Evolutionary conservation across 2,113 vertebrate genomes (phyloP).

Genomic region (Isurus oxyrinchus): DNA sequence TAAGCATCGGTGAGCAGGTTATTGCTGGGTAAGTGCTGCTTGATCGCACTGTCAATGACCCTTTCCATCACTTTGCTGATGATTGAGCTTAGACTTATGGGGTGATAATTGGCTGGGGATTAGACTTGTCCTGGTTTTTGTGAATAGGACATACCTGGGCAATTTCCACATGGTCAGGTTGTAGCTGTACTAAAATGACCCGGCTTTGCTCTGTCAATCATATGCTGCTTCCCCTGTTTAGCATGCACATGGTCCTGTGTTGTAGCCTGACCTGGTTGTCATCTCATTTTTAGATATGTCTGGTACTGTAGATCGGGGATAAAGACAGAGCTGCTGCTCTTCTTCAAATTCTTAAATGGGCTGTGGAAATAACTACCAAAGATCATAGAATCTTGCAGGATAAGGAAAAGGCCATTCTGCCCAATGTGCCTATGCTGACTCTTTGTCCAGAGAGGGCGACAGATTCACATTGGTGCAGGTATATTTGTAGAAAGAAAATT

Average conservation of each 20-base stretch:
- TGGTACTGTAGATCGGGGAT: background rate
- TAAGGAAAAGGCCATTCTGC: background rate
- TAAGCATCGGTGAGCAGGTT: too few relatives aligned
- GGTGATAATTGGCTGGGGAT: too few relatives aligned
- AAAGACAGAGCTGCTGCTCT: background rate
- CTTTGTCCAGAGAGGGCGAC: background rate
- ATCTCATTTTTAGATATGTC: background rate
- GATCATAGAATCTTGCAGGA: background rate
- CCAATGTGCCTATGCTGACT: background rate
- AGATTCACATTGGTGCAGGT: background rate
- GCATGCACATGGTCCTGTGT: background rate
- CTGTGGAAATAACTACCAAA: background rate
- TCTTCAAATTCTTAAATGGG: background rate
- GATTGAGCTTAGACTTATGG: too few relatives aligned
- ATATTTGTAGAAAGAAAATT: background rate
- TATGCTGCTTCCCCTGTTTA: background rate
- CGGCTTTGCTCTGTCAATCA: too few relatives aligned
- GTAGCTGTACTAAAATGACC: too few relatives aligned
- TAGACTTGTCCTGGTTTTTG: too few relatives aligned
- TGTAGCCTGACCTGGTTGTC: background rate
- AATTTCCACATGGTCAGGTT: too few relatives aligned
- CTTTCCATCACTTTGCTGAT: too few relatives aligned
- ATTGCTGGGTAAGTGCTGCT: too few relatives aligned
- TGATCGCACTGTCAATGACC: too few relatives aligned
- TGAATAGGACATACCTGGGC: too few relatives aligned